These are phyloP conservation scores for Bellardia pandia DNA, from an alignment of 2,888 invertebrate genomes.

Conservation along the genomic window DNA sequence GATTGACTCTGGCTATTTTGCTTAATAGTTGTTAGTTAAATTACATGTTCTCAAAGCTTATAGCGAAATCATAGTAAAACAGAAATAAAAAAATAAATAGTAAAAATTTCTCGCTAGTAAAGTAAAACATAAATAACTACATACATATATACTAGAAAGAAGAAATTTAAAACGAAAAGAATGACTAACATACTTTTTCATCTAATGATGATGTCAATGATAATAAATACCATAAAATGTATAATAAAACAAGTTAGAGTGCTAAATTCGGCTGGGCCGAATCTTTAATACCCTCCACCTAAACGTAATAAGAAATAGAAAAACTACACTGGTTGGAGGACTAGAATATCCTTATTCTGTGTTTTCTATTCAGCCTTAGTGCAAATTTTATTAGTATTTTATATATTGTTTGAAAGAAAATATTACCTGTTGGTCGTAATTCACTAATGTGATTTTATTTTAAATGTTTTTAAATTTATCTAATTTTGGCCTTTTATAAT, in stretches of 20 bases:
- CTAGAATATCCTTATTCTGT: too few relatives aligned
- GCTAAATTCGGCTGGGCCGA: too few relatives aligned
- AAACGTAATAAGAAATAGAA: too few relatives aligned
- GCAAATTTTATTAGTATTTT: too few relatives aligned
- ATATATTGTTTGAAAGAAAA: too few relatives aligned
- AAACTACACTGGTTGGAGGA: too few relatives aligned
- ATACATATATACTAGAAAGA: neutral
- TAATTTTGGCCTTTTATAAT: too few relatives aligned
- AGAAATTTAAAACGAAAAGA: neutral
- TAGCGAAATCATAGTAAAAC: neutral
- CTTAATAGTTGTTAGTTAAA: neutral
- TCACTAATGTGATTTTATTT: too few relatives aligned
- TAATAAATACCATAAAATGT: neutral
- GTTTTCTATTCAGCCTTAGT: too few relatives aligned
- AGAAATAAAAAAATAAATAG: neutral
- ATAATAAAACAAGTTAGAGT: neutral
- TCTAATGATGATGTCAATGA: conserved; percentile 28
- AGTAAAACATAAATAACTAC: neutral
- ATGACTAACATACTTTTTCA: neutral
- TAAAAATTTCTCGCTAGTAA: neutral
- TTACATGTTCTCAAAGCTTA: neutral
- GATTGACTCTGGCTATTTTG: neutral
- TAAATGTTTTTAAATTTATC: too few relatives aligned
- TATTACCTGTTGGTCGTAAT: too few relatives aligned
- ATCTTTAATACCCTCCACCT: too few relatives aligned